Evolutionary conservation across 2,797 vertebrate species (phyloP).

Genomic region (Lepus townsendii): DNA sequence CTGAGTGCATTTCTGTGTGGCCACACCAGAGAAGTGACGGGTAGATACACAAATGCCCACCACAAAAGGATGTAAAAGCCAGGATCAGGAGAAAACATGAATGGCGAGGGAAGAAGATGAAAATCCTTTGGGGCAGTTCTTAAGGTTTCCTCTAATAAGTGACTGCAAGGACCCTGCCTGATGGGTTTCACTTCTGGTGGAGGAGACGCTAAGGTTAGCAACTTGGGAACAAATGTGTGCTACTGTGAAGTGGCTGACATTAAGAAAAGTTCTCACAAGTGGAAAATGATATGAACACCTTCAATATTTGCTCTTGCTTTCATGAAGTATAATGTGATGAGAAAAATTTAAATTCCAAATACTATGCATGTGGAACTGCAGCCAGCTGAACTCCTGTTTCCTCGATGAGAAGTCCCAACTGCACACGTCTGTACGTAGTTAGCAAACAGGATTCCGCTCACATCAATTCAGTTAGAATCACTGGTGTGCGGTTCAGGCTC

Average conservation of each 20-base stretch:
- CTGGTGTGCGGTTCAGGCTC: not conserved
- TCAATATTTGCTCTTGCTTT: not conserved
- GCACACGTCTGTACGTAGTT: not conserved
- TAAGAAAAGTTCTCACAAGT: constrained; percentile 30
- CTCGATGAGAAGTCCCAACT: not conserved
- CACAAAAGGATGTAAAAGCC: not conserved
- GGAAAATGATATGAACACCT: not conserved
- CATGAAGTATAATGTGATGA: not conserved
- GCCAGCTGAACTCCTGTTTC: constrained; percentile 25
- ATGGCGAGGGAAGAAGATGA: not conserved
- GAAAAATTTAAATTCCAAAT: constrained; percentile 46
- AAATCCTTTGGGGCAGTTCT: not conserved
- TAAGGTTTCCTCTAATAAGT: constrained; percentile 9
- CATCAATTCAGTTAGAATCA: not conserved
- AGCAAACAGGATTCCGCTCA: not conserved
- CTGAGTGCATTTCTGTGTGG: not conserved
- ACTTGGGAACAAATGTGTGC: constrained; percentile 7
- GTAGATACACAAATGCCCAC: not conserved
- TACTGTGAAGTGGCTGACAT: not conserved
- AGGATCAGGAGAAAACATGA: not conserved
- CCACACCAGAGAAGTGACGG: not conserved
- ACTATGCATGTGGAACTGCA: not conserved
- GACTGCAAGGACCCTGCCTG: not conserved
- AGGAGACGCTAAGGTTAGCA: not conserved
- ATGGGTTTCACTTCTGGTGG: not conserved